Conservation (phyloP, 2,797 vertebrate species). For the Neosilurus mollespiculum region DNA sequence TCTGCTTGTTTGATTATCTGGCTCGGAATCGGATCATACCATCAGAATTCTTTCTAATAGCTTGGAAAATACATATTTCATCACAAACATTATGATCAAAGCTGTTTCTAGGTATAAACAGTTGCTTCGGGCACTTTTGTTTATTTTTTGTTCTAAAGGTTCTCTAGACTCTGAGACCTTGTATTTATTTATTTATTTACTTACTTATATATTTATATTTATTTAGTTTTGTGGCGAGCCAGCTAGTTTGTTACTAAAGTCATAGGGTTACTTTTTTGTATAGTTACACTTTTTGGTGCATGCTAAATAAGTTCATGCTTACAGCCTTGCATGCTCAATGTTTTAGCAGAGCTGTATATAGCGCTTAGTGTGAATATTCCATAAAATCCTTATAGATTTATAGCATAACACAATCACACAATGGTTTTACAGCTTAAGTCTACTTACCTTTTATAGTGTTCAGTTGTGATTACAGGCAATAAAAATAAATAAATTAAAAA, state of each 20-base stretch:
- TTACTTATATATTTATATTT: background rate
- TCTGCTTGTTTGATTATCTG: slow-evolving; percentile 7
- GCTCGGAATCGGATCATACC: background rate
- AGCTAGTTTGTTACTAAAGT: background rate
- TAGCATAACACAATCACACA: too few relatives aligned
- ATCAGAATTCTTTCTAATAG: background rate
- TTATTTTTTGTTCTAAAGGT: background rate
- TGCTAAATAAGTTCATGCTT: too few relatives aligned
- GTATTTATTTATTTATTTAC: background rate
- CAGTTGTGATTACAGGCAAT: too few relatives aligned
- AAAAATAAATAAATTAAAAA: too few relatives aligned
- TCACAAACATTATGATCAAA: background rate
- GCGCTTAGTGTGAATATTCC: too few relatives aligned
- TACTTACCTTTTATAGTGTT: too few relatives aligned
- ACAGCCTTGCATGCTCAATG: too few relatives aligned
- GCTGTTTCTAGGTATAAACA: background rate
- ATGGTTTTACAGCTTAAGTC: too few relatives aligned
- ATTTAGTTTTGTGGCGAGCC: background rate
- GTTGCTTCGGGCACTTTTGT: background rate
- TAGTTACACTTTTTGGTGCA: too few relatives aligned
- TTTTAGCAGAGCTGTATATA: too few relatives aligned
- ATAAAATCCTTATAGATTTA: too few relatives aligned
- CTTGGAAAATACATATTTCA: background rate
- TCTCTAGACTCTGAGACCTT: background rate
- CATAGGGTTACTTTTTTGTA: too few relatives aligned